phyloP scores from a whole-genome alignment of 2,113 vertebrate species.

The Romanogobio albipinnatus region DNA sequence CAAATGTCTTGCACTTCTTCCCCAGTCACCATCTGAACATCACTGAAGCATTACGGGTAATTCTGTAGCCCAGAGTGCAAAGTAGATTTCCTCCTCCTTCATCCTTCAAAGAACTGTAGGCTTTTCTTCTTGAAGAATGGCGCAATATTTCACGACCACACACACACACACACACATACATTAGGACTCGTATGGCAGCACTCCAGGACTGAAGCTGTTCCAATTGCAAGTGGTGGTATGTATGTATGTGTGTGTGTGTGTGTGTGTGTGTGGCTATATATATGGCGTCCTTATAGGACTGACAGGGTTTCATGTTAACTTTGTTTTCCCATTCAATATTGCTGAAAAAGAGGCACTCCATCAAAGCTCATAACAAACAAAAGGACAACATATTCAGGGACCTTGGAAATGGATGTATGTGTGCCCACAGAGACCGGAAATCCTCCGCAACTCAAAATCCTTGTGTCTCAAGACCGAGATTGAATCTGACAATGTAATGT shows the following conservation, averaged over 20 bases:
- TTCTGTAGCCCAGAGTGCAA: slow-evolving; percentile 23
- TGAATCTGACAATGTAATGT: slow-evolving; percentile 23
- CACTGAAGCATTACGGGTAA: slow-evolving; percentile 6
- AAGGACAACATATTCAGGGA: slow-evolving; percentile 12
- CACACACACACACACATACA: slow-evolving; percentile 42
- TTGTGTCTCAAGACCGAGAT: slow-evolving; percentile 17
- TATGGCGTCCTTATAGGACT: not conserved
- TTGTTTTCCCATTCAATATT: slow-evolving; percentile 24
- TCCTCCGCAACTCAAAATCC: not conserved
- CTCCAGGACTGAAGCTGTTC: slow-evolving; percentile 5
- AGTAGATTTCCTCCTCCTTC: slow-evolving; percentile 35
- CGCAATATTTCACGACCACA: slow-evolving; percentile 18
- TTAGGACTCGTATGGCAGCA: not conserved
- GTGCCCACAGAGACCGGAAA: not conserved
- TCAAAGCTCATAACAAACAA: slow-evolving; percentile 9
- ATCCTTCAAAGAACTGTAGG: slow-evolving; percentile 13
- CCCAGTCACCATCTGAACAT: slow-evolving; percentile 21
- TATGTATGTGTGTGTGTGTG: not conserved
- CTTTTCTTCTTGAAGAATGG: slow-evolving; percentile 31
- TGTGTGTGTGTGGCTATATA: not conserved
- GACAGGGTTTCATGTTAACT: slow-evolving; percentile 19
- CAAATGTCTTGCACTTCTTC: not conserved
- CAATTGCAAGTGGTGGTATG: not conserved
- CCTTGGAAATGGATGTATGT: not conserved
- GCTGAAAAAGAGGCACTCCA: slow-evolving; percentile 3